Evolutionary conservation across 1,140 invertebrate species (phyloP).

Genomic region (Oreohelix idahoensis): DNA sequence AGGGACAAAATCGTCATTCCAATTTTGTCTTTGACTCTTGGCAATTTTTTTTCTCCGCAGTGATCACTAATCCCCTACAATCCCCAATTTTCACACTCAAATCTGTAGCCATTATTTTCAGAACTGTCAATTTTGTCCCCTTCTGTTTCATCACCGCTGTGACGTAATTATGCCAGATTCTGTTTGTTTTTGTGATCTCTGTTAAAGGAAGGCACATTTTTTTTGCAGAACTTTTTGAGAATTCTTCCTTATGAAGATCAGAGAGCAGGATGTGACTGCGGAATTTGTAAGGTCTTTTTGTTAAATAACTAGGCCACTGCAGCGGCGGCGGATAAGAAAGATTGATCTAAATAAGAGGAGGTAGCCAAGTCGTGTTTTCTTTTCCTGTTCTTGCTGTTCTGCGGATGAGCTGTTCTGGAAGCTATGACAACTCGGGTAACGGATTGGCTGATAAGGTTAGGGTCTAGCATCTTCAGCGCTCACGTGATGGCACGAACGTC

Average conservation of each 20-base stretch:
- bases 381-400: background rate
- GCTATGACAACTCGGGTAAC: conserved; percentile 1
- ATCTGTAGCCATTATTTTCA: background rate
- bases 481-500: background rate
- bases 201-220: background rate
- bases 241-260: background rate
- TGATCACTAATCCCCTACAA: background rate
- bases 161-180: background rate
- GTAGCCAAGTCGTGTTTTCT: background rate
- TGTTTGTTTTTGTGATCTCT: background rate
- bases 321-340: background rate
- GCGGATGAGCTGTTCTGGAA: background rate
- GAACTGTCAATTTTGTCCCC: background rate
- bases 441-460: conserved; percentile 20
- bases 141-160: background rate
- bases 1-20: background rate
- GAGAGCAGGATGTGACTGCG: background rate
- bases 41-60: background rate
- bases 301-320: background rate
- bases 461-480: background rate
- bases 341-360: background rate
- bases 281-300: background rate
- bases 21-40: conserved; percentile 3
- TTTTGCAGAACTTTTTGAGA: background rate
- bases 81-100: conserved; percentile 12